Evolutionary conservation across 2,888 invertebrate species (phyloP), one percentile per base, ranked within the genome.

Genomic region (Oscheius sp.): DNA sequence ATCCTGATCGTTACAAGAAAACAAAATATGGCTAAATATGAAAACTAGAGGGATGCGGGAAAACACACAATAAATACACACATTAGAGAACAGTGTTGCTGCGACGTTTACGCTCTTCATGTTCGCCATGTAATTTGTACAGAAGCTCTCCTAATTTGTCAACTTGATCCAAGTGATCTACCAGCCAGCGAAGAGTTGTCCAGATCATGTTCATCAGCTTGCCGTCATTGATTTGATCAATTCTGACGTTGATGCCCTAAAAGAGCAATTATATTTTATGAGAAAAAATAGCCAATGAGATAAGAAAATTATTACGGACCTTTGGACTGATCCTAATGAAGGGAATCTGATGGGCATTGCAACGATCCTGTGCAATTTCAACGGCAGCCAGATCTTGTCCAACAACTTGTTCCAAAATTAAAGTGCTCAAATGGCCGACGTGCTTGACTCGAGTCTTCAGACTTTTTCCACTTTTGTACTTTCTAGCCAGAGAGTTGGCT

Each of bases 181-280:
- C 64, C 83, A 86, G 80, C 70, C 81, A 84, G 16, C 81, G 69
- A 21, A 86, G 69, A 12, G 84, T 81, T 5, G 75, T 78, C 86
- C 86, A 86, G 45, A 86, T 83, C 86, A 86, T 86, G 63, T 84
- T 82, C 83, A 84, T 82, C 61, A 86, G 73, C 63, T 86, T 86
- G 23, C 79, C 79, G 41, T 86, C 85, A 69, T 86, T 83, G 63
- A 85, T 84, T 59, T 77, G 77, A 77, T 86, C 86, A 49, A 86
- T 86, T 53, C 86, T 72, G 5, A 85, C 86, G 45, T 82, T 74
- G 69, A 86, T 84, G n/a, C 81, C 81, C 75, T 74, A 35, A 45
- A 74, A 69, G 45, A 23, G 18, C 25, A 3, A 45, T 18, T 71
- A 13, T 23, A 5, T 21, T 18, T n/a, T 23, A 25, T 43, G 45